Evolutionary conservation across 92 coral and sea anemone species (phyloP).

Genomic region (Galaxea fascicularis): DNA sequence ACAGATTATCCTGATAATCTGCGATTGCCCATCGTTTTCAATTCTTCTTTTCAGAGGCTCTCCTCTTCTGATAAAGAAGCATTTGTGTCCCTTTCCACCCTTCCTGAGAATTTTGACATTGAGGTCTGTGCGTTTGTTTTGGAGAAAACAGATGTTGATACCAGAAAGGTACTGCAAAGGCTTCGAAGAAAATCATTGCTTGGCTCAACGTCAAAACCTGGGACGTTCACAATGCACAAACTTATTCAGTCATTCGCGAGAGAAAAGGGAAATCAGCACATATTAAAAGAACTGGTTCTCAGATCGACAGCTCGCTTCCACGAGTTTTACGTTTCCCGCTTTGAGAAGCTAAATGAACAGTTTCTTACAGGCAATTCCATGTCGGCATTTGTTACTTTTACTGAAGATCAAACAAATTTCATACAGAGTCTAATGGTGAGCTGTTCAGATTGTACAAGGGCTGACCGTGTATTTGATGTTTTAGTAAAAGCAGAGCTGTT

Average conservation of each 20-base stretch:
- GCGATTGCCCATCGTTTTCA: constrained; percentile 35
- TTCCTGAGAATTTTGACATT: not conserved
- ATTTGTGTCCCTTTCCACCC: constrained; percentile 23
- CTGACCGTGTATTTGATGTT: not conserved
- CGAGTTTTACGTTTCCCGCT: not conserved
- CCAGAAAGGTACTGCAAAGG: not conserved
- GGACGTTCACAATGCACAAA: constrained; percentile 14
- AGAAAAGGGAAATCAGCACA: constrained; percentile 1
- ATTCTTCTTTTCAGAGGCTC: constrained; percentile 29
- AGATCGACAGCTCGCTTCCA: constrained; percentile 12
- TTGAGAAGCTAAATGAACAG: constrained; percentile 18
- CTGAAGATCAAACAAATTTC: not conserved
- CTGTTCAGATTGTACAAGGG: not conserved
- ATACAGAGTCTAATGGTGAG: not conserved
- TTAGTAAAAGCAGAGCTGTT: constrained; percentile 26
- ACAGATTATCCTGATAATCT: constrained; percentile 24
- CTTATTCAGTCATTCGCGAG: constrained; percentile 19
- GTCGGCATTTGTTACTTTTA: not conserved
- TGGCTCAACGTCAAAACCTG: not conserved
- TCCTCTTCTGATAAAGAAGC: constrained; percentile 18
- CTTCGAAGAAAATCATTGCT: constrained; percentile 19
- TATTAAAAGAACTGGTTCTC: not conserved
- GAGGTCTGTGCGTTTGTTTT: not conserved
- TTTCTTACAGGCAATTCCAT: constrained; percentile 20
- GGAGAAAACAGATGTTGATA: not conserved